Conservation (phyloP, 1,140 invertebrate genomes). For the Ericerus pela region DNA sequence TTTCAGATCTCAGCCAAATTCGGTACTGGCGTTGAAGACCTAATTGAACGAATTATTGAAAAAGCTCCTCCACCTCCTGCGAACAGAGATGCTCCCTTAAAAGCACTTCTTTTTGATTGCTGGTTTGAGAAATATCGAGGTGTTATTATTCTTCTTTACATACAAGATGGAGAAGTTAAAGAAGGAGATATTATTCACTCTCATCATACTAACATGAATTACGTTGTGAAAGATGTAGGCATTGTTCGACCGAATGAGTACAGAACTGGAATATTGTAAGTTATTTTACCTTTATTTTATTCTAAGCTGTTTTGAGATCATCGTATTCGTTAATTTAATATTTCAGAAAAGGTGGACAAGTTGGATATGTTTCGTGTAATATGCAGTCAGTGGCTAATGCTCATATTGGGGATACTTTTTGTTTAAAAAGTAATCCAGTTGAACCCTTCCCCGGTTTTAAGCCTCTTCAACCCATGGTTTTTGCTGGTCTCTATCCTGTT, state of each 20-base stretch:
- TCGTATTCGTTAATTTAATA: slow-evolving; percentile 3
- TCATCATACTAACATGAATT: slow-evolving; percentile 39
- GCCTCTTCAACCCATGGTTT: slow-evolving; percentile 74
- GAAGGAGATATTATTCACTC: slow-evolving; percentile 48
- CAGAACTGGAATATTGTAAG: slow-evolving; percentile 48
- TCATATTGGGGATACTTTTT: slow-evolving; percentile 72
- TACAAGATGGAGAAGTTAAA: slow-evolving; percentile 55
- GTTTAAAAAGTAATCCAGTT: slow-evolving; percentile 37
- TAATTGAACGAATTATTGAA: slow-evolving; percentile 62
- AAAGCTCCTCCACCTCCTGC: slow-evolving; percentile 59
- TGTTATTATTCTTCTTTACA: slow-evolving; percentile 60
- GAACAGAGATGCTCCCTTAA: slow-evolving; percentile 43
- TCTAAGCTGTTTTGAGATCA: neutral
- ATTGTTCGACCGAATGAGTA: slow-evolving; percentile 65
- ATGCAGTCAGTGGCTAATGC: slow-evolving; percentile 66
- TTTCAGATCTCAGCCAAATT: slow-evolving; percentile 73
- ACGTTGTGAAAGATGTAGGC: slow-evolving; percentile 65
- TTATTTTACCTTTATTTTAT: slow-evolving; percentile 18
- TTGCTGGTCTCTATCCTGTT: slow-evolving; percentile 82
- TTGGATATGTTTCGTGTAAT: slow-evolving; percentile 66
- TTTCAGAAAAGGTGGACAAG: slow-evolving; percentile 56
- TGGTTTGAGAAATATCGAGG: slow-evolving; percentile 85
- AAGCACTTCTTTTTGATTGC: slow-evolving; percentile 81
- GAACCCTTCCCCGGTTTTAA: slow-evolving; percentile 50
- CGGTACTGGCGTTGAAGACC: slow-evolving; percentile 58